phyloP scores from a whole-genome alignment of 92 coral and sea anemone species.

The Desmophyllum pertusum region DNA sequence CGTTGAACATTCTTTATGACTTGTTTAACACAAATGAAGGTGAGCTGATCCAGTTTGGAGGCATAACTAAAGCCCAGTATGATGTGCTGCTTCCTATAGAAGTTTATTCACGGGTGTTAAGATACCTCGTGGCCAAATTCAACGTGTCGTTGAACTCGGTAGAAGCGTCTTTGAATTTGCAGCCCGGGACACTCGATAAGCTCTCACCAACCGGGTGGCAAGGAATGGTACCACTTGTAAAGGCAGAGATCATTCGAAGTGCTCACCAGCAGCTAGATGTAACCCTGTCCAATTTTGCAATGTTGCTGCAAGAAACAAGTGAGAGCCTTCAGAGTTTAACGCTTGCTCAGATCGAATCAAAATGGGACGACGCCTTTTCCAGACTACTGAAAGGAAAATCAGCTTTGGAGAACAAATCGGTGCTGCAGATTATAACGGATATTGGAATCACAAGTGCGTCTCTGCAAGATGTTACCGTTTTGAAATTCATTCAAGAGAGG shows the following conservation, averaged over 20 bases:
- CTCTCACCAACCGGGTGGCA: constrained; percentile 78
- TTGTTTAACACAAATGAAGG: constrained; percentile 48
- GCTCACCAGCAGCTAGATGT: constrained; percentile 61
- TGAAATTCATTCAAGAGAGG: constrained; percentile 44
- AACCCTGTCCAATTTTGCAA: constrained; percentile 29
- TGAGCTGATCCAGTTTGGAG: constrained; percentile 42
- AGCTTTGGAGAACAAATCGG: constrained; percentile 38
- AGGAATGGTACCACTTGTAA: constrained; percentile 61
- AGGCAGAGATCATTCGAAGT: constrained; percentile 54
- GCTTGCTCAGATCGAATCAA: constrained; percentile 47
- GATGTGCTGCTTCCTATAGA: not conserved
- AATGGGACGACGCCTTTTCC: constrained; percentile 60
- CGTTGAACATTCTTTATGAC: constrained; percentile 34
- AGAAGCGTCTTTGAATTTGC: constrained; percentile 15
- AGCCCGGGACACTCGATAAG: constrained; percentile 21
- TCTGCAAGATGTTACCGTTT: constrained; percentile 33
- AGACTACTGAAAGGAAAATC: constrained; percentile 58
- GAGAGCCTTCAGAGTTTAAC: constrained; percentile 36
- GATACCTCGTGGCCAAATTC: constrained; percentile 33
- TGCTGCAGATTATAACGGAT: constrained; percentile 21
- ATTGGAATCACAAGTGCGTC: constrained; percentile 20
- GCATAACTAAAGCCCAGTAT: constrained; percentile 17
- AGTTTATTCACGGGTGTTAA: constrained; percentile 22
- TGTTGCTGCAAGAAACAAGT: constrained; percentile 35
- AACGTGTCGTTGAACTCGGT: constrained; percentile 17